Evolutionary conservation across 2,113 vertebrate species (phyloP).

Genomic region (Parus major): DNA sequence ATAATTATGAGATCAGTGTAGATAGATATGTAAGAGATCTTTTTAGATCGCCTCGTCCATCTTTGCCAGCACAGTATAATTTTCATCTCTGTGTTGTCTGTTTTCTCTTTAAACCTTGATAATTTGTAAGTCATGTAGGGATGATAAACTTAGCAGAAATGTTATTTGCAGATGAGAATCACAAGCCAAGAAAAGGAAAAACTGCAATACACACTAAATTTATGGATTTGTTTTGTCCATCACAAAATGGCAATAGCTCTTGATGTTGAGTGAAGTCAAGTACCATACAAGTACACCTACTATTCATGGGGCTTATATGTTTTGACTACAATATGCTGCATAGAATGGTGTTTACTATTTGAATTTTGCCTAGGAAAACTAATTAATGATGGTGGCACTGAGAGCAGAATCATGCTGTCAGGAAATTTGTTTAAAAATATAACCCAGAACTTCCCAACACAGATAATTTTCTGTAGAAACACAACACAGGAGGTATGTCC

Average conservation of each 20-base stretch:
- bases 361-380: neutral
- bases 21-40: neutral
- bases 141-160: slow-evolving; percentile 20
- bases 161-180: slow-evolving; percentile 3
- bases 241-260: neutral
- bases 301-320: neutral
- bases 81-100: neutral
- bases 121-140: neutral
- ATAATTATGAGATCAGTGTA: neutral
- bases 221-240: neutral
- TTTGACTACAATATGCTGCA: neutral
- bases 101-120: slow-evolving; percentile 18
- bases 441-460: neutral
- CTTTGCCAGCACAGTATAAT: neutral
- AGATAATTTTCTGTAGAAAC: neutral
- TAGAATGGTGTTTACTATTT: neutral
- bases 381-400: neutral
- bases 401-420: neutral
- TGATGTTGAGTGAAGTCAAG: neutral
- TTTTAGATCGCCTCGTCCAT: neutral
- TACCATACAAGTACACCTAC: neutral
- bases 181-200: neutral
- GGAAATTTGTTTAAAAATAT: neutral
- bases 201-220: neutral
- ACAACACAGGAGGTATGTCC: neutral